Base-by-base conservation (phyloP, 2,797 vertebrate genomes). In the Microctenopoma stevenorrisi region DNA sequence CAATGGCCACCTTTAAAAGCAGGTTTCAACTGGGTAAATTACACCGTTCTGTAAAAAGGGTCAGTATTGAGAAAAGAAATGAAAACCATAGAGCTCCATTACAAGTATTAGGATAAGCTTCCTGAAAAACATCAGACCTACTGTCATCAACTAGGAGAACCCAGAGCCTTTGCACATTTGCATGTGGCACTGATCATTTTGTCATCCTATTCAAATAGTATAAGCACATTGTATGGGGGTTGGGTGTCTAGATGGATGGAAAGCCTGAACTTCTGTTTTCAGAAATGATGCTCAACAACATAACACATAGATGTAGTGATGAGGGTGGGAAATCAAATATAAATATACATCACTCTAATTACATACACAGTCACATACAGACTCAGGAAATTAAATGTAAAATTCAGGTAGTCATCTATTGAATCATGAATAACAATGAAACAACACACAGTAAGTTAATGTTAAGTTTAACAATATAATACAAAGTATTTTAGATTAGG, bases 181-280 rank as follows among this genome's bases (percentile, higher is more conserved):
- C 79, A 84, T 88, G 58, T 18, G 46, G 42, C 58, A 16, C 37
- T 64, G 46, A 68, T 74, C 25, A 68, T 79, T 70, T 74, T 57
- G 43, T 54, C 30, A 43, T 57, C 25, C 4, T 64, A 88, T 86
- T 79, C 74, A 89, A 88, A 89, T 82, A 48, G n/a, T n/a, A 13
- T 58, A 83, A 59, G 51, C 69, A 88, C 88, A 86, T 84, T 14
- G 38, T 25, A 30, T 55, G 61, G 13, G 13, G 13, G 49, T 76
- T 47, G 12, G 12, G 37, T 46, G 1, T 38, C 54, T 3, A 18
- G 12, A 28, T 50, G 30, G 22, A 40, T 16, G 26, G 43, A 28
- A 76, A 38, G 22, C n/a, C 7, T 28, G 16, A 49, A 69, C 7
- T 7, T 2, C 37, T 9, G 11, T 40, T 22, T 48, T 44, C 9